phyloP scores from a whole-genome alignment of 2,888 invertebrate genomes.

The Drosophila rellima region DNA sequence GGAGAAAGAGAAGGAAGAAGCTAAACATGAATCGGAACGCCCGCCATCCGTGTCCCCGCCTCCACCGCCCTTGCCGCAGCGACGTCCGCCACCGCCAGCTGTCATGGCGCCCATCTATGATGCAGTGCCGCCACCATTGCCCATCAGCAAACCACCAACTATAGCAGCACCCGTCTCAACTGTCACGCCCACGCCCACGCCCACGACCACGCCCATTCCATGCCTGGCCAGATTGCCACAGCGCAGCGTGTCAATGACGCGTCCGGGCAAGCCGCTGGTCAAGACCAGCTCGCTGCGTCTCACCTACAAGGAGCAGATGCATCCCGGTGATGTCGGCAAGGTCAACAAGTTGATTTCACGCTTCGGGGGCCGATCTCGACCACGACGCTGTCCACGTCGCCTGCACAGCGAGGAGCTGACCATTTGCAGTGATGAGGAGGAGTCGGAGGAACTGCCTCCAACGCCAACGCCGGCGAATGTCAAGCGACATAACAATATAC shows the following conservation, averaged over 20 bases:
- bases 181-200: constrained; percentile 45
- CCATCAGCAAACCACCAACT: constrained; percentile 65
- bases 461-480: constrained; percentile 57
- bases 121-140: constrained; percentile 66
- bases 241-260: constrained; percentile 75
- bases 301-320: constrained; percentile 83
- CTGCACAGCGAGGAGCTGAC: constrained; percentile 68
- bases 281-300: constrained; percentile 83
- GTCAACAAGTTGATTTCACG: constrained; percentile 84
- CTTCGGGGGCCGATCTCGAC: constrained; percentile 76
- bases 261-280: constrained; percentile 80
- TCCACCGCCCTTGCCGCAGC: constrained; percentile 75
- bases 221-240: constrained; percentile 53
- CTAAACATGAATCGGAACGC: constrained; percentile 48
- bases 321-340: constrained; percentile 83
- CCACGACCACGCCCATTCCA: constrained; percentile 3
- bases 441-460: constrained; percentile 18
- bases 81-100: constrained; percentile 57
- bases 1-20: not conserved
- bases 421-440: constrained; percentile 59
- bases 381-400: constrained; percentile 57
- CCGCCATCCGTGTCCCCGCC: constrained; percentile 77
- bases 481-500: constrained; percentile 40
- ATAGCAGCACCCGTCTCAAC: not conserved
- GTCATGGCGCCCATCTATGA: constrained; percentile 54